A percentile compares a stretch with the other conserved stretches of the same genome.
Conservation (phyloP, 1,140 invertebrate genomes). For the fruit fly (Drosophila melanogaster) region Release_6_plus_ISO1_MT NT_037436.4:19981001-19981500, state of each 20-base stretch:
- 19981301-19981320: no score
- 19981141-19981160: constrained; percentile 9
- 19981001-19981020: constrained; percentile 2
- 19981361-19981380: no score
- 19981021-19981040: constrained; percentile 12
- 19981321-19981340: no score
- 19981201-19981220: constrained; percentile 1
- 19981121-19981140: constrained; percentile 23
- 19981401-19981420: no score
- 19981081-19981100: constrained; percentile 3
- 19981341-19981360: no score
- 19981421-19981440: no score
- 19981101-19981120: constrained; percentile 27
- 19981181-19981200: not conserved
- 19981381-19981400: no score
- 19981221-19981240: not conserved
- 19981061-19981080: not conserved
- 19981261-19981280: no score
- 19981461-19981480: not conserved
- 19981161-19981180: not conserved
- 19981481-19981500: constrained; percentile 6
- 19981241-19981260: not conserved
- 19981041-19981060: not conserved
- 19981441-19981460: no score
- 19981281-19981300: no score